Conservation (phyloP, 2,113 vertebrate species). For the Toxotes jaculatrix region DNA sequence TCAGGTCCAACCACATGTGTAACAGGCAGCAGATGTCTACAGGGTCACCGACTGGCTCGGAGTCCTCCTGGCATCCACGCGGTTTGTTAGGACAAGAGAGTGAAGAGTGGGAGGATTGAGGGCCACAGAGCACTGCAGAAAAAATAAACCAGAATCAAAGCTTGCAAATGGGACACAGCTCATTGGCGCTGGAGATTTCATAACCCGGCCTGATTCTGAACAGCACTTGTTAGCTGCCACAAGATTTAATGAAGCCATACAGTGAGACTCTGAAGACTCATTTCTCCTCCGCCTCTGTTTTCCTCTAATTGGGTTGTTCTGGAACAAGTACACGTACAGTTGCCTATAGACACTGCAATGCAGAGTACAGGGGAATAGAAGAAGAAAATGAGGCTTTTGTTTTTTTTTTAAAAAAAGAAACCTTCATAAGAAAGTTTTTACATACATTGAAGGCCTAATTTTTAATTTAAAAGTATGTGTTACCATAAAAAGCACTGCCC, state of each 20-base stretch:
- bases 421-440: neutral
- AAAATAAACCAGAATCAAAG: conserved; percentile 51
- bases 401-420: conserved; percentile 4
- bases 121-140: neutral
- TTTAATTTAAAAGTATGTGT: neutral
- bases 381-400: neutral
- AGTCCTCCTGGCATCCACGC: conserved; percentile 45
- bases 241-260: conserved; percentile 55
- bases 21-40: conserved; percentile 61
- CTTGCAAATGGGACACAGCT: conserved; percentile 36
- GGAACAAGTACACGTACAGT: conserved; percentile 12
- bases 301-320: conserved; percentile 58
- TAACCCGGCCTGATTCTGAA: conserved; percentile 38
- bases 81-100: conserved; percentile 7
- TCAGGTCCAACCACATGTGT: conserved; percentile 45
- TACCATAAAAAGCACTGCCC: neutral
- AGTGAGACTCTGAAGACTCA: conserved; percentile 15
- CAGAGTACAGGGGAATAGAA: neutral
- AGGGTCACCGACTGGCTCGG: conserved; percentile 38
- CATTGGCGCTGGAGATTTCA: conserved; percentile 28
- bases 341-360: conserved; percentile 19
- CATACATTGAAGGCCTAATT: conserved; percentile 1
- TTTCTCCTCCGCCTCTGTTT: conserved; percentile 38
- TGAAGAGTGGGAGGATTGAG: conserved; percentile 36
- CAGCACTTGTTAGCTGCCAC: conserved; percentile 33